Conservation (phyloP, 2,888 invertebrate species). For the Pediacus dermestoides region DNA sequence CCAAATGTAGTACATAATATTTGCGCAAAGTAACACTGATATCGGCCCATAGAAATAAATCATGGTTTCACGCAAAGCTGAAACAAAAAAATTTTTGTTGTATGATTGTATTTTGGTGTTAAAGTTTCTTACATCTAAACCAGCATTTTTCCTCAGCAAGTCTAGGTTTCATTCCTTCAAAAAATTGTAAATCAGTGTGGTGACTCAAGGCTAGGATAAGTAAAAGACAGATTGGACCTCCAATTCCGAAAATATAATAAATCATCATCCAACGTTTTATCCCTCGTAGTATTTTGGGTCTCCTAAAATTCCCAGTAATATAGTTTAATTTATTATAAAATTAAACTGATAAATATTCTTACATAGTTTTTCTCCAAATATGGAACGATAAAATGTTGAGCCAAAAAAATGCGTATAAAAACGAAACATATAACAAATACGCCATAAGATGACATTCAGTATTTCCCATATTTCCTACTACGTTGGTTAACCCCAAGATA, state of each 20-base stretch:
- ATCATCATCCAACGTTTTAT: conserved; percentile 54
- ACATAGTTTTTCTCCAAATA: conserved; percentile 64
- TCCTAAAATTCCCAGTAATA: no score
- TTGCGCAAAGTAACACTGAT: conserved; percentile 55
- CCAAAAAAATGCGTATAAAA: conserved; percentile 71
- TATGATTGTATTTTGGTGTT: conserved; percentile 5
- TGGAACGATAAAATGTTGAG: conserved; percentile 66
- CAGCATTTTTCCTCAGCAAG: conserved; percentile 60
- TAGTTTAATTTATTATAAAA: background rate
- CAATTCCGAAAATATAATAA: conserved; percentile 62
- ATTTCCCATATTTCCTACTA: no score
- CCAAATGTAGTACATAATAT: conserved; percentile 57
- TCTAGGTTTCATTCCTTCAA: conserved; percentile 29
- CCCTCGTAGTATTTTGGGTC: conserved; percentile 46
- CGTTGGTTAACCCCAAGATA: no score
- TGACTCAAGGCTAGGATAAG: conserved; percentile 54
- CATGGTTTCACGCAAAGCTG: conserved; percentile 58
- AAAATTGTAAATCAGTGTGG: conserved; percentile 34
- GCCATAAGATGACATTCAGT: no score
- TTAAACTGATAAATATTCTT: conserved; percentile 46
- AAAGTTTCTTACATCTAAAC: conserved; percentile 58
- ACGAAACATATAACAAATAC: conserved; percentile 48
- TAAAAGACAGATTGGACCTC: conserved; percentile 55
- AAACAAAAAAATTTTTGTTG: conserved; percentile 34
- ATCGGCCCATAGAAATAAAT: conserved; percentile 67